phyloP scores from a whole-genome alignment of 2,113 vertebrate species.

The Tichodroma muraria region DNA sequence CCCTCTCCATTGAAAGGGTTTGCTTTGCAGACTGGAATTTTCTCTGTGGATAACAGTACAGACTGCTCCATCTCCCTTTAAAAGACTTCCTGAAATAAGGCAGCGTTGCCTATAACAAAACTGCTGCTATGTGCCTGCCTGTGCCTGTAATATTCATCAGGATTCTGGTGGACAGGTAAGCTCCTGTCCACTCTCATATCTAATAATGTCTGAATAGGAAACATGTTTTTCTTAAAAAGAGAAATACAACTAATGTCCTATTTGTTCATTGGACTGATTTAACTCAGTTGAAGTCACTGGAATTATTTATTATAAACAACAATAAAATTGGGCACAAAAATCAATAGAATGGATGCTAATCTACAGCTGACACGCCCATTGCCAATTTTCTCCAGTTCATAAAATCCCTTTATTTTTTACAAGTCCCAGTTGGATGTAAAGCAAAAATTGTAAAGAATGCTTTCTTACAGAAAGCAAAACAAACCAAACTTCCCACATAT shows the following conservation, averaged over 20 bases:
- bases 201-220: not conserved
- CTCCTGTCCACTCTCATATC: not conserved
- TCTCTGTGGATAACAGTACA: not conserved
- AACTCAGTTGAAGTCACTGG: not conserved
- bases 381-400: not conserved
- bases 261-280: not conserved
- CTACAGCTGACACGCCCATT: not conserved
- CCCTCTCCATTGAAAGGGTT: not conserved
- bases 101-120: not conserved
- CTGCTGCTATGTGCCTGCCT: not conserved
- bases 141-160: not conserved
- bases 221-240: not conserved
- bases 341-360: not conserved
- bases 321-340: not conserved
- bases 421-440: not conserved
- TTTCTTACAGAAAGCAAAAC: not conserved
- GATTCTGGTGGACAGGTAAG: not conserved
- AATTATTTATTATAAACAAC: not conserved
- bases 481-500: not conserved
- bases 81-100: not conserved
- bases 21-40: not conserved
- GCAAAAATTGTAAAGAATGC: not conserved
- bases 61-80: not conserved
- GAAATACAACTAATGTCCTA: not conserved
- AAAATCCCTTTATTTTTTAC: not conserved